A percentile compares a stretch with the other conserved stretches of the same genome.
phyloP scores from a whole-genome alignment of 2,888 invertebrate species.

The Andricus curvator region DNA sequence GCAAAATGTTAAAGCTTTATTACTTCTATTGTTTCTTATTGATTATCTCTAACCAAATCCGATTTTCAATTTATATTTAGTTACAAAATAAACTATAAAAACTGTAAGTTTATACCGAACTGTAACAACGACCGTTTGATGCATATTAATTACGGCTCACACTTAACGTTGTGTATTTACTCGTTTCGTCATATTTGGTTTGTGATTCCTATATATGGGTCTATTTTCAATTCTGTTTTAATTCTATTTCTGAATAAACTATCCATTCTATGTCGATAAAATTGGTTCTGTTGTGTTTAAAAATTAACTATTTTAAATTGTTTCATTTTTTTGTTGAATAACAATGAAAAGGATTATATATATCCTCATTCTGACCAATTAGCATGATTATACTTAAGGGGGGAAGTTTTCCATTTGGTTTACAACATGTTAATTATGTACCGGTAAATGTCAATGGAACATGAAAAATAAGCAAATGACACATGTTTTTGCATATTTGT shows the following conservation, averaged over 20 bases:
- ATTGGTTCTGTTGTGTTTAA: background rate
- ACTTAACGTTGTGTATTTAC: background rate
- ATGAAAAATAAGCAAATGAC: background rate
- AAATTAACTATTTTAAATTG: too few relatives aligned
- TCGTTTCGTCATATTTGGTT: background rate
- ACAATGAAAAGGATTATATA: background rate
- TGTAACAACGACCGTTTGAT: background rate
- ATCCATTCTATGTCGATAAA: background rate
- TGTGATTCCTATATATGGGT: too few relatives aligned
- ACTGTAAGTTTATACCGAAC: background rate
- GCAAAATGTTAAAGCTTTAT: conserved; percentile 40
- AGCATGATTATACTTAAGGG: background rate
- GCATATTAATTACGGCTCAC: background rate
- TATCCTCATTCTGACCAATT: background rate
- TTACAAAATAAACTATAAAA: conserved; percentile 11
- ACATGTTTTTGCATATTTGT: background rate
- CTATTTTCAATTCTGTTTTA: too few relatives aligned
- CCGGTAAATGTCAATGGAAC: background rate
- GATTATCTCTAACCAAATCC: background rate
- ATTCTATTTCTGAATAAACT: background rate
- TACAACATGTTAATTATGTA: background rate
- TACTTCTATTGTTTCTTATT: conserved; percentile 8
- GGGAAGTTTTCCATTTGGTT: too few relatives aligned
- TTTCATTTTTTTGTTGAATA: background rate
- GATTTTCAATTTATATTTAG: conserved; percentile 21